Evolutionary conservation across 2,797 vertebrate genomes (phyloP), one percentile per base, ranked within the genome.

Genomic region (Scyliorhinus canicula): DNA sequence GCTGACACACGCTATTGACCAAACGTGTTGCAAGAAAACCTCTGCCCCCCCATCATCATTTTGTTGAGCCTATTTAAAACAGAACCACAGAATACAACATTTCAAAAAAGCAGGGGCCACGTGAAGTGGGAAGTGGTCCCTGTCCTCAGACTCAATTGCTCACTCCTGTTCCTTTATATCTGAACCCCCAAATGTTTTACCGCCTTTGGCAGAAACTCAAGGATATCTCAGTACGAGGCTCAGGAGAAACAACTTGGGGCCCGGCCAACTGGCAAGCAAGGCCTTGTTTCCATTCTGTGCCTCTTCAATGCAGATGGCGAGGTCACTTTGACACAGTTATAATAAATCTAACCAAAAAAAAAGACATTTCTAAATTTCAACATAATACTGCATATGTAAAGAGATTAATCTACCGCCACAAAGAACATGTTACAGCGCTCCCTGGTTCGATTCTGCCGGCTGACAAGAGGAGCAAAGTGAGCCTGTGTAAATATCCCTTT

Each of bases 251-350:
- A 69, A 50, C 47, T 47, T 71, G 44, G 11, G 67, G 63, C 11
- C 7, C 9, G 35, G 63, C 28, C 65, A 67, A 50, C 9, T 28
- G 91, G 40, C 91, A 93, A 69, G 40, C 2, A 0, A 50, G 44
- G 91, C 91, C 26, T 71, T 31, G 26, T 69, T 93, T 47, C 47
- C 44, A 31, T 69, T 14, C 65, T 67, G 63, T 69, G 55, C 86
- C 86, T 60, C 86, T 40, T 90, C 86, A 63, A 90, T 60, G 40
- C 57, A 93, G 44, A 93, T 47, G 26, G 91, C 65, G n/a, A 93
- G 91, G 91, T 93, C 91, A 93, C 40, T 50, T 26, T 93, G 91
- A 93, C 91, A 93, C 57, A 69, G 44, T n/a, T 57, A n/a, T 40
- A 93, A 69, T 67, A 50, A 67, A 69, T 69, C 91, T 31, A 6